Conservation (phyloP, 2,888 invertebrate genomes). For the Heteromyza rotundicornis region DNA sequence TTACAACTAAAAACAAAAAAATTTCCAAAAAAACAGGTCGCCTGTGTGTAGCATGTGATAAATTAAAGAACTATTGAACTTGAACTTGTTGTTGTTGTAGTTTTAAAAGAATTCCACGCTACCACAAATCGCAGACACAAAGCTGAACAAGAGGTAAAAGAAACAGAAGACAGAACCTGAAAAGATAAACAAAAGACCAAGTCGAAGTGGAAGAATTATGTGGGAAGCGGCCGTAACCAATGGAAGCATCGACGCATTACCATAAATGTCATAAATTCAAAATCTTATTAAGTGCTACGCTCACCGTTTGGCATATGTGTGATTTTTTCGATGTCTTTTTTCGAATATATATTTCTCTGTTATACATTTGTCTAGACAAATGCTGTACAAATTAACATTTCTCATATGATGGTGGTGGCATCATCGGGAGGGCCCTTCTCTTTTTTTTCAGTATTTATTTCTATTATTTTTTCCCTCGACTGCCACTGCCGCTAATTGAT, state of each 20-base stretch:
- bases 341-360: too few relatives aligned
- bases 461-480: not conserved
- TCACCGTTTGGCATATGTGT: not conserved
- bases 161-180: not conserved
- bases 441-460: not conserved
- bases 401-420: too few relatives aligned
- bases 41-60: too few relatives aligned
- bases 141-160: not conserved
- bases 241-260: slow-evolving; percentile 34
- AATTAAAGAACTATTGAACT: too few relatives aligned
- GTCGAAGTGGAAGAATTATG: slow-evolving; percentile 34
- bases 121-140: not conserved
- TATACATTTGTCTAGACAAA: too few relatives aligned
- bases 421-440: not conserved
- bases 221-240: slow-evolving; percentile 17
- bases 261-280: slow-evolving; percentile 50
- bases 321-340: too few relatives aligned
- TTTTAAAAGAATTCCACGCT: not conserved
- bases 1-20: too few relatives aligned
- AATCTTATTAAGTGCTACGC: not conserved
- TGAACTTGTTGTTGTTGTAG: too few relatives aligned
- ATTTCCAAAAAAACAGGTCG: too few relatives aligned
- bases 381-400: too few relatives aligned
- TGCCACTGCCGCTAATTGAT: not conserved
- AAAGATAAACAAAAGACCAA: slow-evolving; percentile 1